Conservation (phyloP, 2,113 vertebrate species). For the Grammomys surdaster region DNA sequence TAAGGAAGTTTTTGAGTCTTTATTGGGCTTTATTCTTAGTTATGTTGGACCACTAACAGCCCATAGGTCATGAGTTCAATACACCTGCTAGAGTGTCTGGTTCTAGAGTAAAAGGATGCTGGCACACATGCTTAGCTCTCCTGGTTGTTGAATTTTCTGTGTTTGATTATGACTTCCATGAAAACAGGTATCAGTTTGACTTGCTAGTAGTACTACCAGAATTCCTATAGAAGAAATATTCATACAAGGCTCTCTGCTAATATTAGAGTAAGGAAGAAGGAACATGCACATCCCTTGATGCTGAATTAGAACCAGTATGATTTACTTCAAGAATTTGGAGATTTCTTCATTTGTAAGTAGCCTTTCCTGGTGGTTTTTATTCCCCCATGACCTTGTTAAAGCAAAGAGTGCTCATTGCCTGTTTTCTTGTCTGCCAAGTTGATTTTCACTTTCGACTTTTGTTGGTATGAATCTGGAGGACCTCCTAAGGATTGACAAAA, state of each 20-base stretch:
- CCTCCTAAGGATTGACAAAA: slow-evolving; percentile 39
- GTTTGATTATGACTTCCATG: neutral
- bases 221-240: neutral
- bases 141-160: neutral
- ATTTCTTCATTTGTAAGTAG: slow-evolving; percentile 22
- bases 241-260: neutral
- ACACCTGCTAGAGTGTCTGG: neutral
- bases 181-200: neutral
- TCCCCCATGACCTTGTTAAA: neutral
- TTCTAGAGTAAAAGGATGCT: neutral
- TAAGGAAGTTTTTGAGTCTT: neutral
- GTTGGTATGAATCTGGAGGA: slow-evolving; percentile 30
- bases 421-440: neutral
- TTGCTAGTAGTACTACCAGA: neutral
- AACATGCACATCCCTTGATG: neutral
- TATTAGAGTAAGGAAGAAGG: neutral
- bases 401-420: neutral
- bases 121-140: neutral
- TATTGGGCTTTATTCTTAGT: neutral
- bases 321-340: slow-evolving; percentile 12
- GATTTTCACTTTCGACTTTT: slow-evolving; percentile 42
- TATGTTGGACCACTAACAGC: neutral
- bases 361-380: neutral
- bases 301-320: neutral
- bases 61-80: neutral